phyloP scores from a whole-genome alignment of 2,113 vertebrate species.

The Nothobranchius furzeri region DNA sequence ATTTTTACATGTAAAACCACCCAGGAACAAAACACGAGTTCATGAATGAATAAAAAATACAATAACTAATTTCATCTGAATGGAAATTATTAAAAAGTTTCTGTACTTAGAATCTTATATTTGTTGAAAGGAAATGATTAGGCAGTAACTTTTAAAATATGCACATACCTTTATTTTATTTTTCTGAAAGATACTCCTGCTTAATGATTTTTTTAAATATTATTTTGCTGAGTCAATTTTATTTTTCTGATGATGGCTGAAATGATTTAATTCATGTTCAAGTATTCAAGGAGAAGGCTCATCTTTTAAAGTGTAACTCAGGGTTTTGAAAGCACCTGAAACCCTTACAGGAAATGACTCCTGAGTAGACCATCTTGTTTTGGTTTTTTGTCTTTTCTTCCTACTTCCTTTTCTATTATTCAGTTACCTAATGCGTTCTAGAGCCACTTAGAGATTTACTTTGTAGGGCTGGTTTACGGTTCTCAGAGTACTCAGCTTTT shows the following conservation, averaged over 20 bases:
- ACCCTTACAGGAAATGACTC: neutral
- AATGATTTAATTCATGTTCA: neutral
- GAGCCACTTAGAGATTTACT: constrained; percentile 1
- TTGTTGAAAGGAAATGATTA: too few relatives aligned
- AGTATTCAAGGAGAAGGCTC: neutral
- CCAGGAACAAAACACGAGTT: neutral
- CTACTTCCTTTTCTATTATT: neutral
- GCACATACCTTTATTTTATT: too few relatives aligned
- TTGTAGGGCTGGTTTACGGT: constrained; percentile 1
- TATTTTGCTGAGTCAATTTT: neutral
- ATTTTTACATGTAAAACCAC: constrained; percentile 1
- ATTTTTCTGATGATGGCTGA: neutral
- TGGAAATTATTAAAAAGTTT: neutral
- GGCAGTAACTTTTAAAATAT: too few relatives aligned
- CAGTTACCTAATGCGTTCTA: neutral
- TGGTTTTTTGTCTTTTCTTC: constrained; percentile 3
- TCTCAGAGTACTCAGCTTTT: neutral
- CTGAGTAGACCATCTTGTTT: neutral
- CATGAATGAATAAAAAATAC: neutral
- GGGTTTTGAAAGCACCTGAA: neutral
- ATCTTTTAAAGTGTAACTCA: too few relatives aligned
- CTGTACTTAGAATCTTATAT: too few relatives aligned
- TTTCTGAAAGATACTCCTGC: too few relatives aligned
- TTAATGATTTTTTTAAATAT: neutral
- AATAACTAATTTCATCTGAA: neutral